phyloP scores from a whole-genome alignment of 2,113 vertebrate genomes.

The Leuciscus idus region DNA sequence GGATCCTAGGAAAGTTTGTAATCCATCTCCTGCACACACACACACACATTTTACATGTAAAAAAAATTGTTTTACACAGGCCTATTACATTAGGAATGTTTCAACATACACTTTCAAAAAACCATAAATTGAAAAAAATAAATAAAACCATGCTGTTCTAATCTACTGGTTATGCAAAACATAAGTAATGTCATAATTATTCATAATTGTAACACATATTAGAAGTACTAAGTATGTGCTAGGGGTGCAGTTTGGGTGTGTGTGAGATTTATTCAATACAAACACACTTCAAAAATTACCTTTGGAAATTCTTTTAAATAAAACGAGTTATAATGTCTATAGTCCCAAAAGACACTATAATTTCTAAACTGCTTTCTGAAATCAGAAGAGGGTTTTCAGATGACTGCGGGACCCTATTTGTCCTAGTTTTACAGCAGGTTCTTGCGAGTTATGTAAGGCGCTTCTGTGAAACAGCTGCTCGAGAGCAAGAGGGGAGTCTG shows the following conservation, averaged over 20 bases:
- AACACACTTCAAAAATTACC: background rate
- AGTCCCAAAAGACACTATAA: background rate
- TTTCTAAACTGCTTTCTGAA: background rate
- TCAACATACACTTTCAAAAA: too few species aligned
- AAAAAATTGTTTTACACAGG: too few species aligned
- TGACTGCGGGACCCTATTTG: background rate
- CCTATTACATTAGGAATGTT: too few species aligned
- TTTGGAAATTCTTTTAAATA: background rate
- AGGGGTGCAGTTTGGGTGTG: background rate
- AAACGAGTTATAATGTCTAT: background rate
- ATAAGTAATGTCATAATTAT: background rate
- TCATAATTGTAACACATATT: background rate
- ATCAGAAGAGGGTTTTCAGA: background rate
- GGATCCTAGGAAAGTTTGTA: background rate
- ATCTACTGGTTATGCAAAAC: too few species aligned
- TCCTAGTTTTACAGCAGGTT: background rate
- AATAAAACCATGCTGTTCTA: too few species aligned
- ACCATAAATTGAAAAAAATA: too few species aligned
- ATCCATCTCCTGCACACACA: background rate
- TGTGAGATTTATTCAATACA: background rate
- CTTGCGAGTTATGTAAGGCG: background rate
- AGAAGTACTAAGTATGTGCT: background rate
- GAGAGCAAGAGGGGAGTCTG: background rate
- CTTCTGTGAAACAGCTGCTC: slow-evolving; percentile 1
- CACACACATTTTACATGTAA: too few species aligned